Percentiles rank a stretch among this genome's conserved stretches.
These are phyloP conservation scores for Caenorhabditis panamensis DNA, from an alignment of 2,888 invertebrate species.

Conservation along the genomic window DNA sequence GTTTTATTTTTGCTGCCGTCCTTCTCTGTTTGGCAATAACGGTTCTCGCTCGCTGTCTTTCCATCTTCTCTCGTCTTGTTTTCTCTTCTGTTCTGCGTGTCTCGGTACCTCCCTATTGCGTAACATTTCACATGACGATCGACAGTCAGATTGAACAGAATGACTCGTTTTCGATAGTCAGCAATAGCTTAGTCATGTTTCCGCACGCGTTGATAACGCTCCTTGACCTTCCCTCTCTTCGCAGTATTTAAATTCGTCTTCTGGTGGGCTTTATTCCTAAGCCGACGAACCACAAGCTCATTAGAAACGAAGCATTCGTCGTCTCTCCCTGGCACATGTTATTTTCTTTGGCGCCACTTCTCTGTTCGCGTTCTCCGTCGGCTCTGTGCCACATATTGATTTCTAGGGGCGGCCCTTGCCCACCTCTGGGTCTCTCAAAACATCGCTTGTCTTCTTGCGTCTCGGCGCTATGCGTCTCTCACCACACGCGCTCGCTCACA, in stretches of 20 bases:
- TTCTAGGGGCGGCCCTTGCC: neutral
- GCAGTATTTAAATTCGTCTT: too few species aligned
- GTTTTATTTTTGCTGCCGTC: neutral
- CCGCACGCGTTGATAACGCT: too few species aligned
- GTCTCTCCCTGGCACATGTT: neutral
- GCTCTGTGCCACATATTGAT: slow-evolving; percentile 5
- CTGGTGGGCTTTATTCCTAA: too few species aligned
- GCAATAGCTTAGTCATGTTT: neutral
- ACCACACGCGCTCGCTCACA: slow-evolving; percentile 16
- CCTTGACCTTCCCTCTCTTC: too few species aligned
- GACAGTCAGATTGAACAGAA: neutral
- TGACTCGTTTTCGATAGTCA: neutral
- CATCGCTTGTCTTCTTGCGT: neutral
- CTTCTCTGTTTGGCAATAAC: too few species aligned
- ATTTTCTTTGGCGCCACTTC: neutral
- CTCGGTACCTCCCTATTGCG: neutral
- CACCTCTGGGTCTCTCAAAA: slow-evolving; percentile 5
- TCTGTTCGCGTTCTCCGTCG: neutral
- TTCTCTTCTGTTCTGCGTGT: neutral
- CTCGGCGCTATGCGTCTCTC: slow-evolving; percentile 13
- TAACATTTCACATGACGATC: neutral
- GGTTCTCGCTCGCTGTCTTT: neutral
- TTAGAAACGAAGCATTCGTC: neutral
- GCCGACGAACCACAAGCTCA: neutral
- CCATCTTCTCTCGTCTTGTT: neutral